These are phyloP conservation scores for Trichosurus vulpecula DNA, from an alignment of 2,797 vertebrate species.

Conservation along the genomic window DNA sequence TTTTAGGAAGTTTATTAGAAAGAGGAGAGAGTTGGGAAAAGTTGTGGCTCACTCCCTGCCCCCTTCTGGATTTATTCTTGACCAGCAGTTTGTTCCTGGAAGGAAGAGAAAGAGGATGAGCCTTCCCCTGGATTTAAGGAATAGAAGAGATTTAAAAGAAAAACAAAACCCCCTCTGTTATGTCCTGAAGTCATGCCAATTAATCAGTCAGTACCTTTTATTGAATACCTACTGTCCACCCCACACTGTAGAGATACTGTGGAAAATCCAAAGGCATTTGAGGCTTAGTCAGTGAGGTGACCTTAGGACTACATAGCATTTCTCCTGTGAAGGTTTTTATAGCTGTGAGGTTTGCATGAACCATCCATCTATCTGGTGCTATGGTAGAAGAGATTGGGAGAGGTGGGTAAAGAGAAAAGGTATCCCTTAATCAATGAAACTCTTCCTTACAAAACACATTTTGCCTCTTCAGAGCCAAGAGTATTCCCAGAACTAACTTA, in stretches of 20 bases:
- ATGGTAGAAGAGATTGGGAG: background rate
- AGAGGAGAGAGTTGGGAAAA: background rate
- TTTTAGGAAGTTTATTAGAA: background rate
- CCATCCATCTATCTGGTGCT: background rate
- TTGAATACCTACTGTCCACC: background rate
- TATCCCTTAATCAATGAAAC: background rate
- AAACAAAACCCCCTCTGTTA: background rate
- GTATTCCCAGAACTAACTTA: background rate
- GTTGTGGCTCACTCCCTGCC: background rate
- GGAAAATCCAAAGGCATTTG: background rate
- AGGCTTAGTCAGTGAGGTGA: background rate
- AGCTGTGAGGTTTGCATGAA: background rate
- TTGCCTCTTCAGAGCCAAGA: background rate
- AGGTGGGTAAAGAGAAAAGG: background rate
- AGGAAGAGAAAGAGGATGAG: background rate
- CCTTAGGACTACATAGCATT: background rate
- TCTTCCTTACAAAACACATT: background rate
- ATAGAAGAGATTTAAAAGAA: background rate
- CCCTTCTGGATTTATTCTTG: background rate
- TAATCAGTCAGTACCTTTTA: background rate
- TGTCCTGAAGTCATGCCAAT: background rate
- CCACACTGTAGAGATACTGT: background rate
- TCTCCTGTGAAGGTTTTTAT: background rate
- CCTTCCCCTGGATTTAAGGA: background rate
- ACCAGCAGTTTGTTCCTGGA: background rate